A percentile compares a stretch with the other conserved stretches of the same genome.
Evolutionary conservation across 2,797 vertebrate genomes (phyloP).

Genomic region (Bovichtus diacanthus): DNA sequence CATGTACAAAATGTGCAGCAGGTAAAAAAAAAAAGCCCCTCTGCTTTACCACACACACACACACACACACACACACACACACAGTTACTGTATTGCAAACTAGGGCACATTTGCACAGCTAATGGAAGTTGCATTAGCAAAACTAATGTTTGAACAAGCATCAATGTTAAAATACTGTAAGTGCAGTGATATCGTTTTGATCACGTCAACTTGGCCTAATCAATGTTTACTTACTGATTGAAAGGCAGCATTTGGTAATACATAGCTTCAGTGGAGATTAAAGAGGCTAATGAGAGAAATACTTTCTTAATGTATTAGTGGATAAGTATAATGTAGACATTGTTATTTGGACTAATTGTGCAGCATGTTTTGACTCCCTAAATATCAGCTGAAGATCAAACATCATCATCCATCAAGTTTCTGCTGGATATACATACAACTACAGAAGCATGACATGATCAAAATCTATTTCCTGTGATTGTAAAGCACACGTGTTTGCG

Average conservation of each 20-base stretch:
- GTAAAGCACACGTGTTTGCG: not conserved
- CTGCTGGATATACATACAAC: not conserved
- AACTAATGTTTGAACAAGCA: too few relatives aligned
- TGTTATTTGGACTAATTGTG: not conserved
- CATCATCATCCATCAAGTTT: slow-evolving; percentile 3
- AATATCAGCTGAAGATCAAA: not conserved
- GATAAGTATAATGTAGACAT: not conserved
- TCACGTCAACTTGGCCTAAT: slow-evolving; percentile 2
- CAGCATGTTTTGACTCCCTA: not conserved
- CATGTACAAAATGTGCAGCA: too few relatives aligned
- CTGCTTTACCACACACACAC: too few relatives aligned
- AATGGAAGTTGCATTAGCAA: slow-evolving; percentile 47
- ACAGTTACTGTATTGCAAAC: slow-evolving; percentile 10
- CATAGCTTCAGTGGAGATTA: not conserved
- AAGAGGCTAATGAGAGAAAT: not conserved
- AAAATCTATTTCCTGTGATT: not conserved
- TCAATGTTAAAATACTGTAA: slow-evolving; percentile 10
- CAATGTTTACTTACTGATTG: not conserved
- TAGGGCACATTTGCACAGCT: slow-evolving; percentile 25
- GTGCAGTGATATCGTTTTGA: not conserved
- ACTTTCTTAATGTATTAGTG: not conserved
- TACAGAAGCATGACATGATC: not conserved
- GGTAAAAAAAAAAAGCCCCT: too few relatives aligned
- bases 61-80: slow-evolving; percentile 12
- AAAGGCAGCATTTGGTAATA: not conserved